Evolutionary conservation across 1,140 invertebrate genomes (phyloP), one percentile per base, ranked within the genome.

Genomic region (Drosophila pruinosa): DNA sequence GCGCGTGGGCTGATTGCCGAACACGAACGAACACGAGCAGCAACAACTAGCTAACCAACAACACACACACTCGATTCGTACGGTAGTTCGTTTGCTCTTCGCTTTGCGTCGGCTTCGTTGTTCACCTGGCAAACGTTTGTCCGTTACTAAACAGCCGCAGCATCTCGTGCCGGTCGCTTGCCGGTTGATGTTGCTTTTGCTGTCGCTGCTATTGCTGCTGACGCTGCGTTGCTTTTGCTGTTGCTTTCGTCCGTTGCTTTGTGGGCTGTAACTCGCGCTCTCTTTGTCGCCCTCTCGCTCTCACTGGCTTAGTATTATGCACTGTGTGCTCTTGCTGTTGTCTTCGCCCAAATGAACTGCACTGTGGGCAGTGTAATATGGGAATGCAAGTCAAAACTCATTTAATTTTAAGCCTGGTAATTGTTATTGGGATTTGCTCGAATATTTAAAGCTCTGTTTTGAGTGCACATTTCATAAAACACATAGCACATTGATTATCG

Each of bases 91-190:
- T 47, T 57, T n/a, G 31, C 24, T 19, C 15, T 41, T 68, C 47
- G 63, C 22, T 57, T 67, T 59, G 56, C 53, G 54, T 63, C 31
- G 62, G 53, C 64, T 50, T 65, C 64, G 80, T 73, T 83, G 65
- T 83, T 85, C 63, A 83, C 80, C 79, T 79, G 79, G 75, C 75
- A 79, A 85, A 72, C 80, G 79, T 53, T 77, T 73, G 78, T 81
- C 67, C 64, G 70, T 59, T 67, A 81, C 73, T 82, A 39, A 74
- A 50, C 56, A 28, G 34, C n/a, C 57, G 34, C 76, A 76, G 73
- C 78, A 67, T 72, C 70, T 72, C 63, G 67, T 15, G 59, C 41
- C 48, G 39, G 22, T 36, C 31, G 75, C 24, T 69, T 70, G 50
- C 61, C 68, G 62, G 61, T 36, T 64, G 50, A 43, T 70, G 59